These are phyloP conservation scores for Drosophila setifemur DNA, from an alignment of 1,140 invertebrate genomes.

Conservation along the genomic window DNA sequence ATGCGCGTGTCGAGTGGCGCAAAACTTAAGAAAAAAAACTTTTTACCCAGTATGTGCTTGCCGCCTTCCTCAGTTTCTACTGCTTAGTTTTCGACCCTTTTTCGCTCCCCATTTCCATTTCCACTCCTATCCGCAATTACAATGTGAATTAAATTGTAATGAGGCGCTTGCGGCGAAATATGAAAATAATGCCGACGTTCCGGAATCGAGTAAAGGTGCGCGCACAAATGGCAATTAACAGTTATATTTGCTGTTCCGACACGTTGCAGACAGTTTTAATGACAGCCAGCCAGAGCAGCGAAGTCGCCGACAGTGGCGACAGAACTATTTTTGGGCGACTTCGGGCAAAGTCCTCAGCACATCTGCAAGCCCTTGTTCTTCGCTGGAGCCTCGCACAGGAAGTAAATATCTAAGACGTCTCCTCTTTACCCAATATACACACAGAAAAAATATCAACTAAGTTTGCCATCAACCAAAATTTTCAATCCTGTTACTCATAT, in stretches of 20 bases:
- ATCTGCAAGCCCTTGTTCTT: no score
- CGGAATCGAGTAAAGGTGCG: not conserved
- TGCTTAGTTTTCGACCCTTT: conserved; percentile 8
- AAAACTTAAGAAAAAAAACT: conserved; percentile 52
- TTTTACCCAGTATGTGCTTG: conserved; percentile 41
- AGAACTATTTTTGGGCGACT: conserved; percentile 64
- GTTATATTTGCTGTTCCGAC: conserved; percentile 73
- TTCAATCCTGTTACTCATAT: no score
- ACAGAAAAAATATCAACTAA: not conserved
- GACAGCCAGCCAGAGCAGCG: conserved; percentile 25
- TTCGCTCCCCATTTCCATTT: not conserved
- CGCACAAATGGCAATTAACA: conserved; percentile 74
- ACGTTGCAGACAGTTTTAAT: conserved; percentile 80
- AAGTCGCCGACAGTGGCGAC: conserved; percentile 26
- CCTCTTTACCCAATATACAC: not conserved
- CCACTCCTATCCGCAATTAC: conserved; percentile 53
- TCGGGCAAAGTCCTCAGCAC: not conserved
- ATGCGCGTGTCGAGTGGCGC: conserved; percentile 72
- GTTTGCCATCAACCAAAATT: no score
- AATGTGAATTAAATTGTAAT: conserved; percentile 81
- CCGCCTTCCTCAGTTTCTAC: not conserved
- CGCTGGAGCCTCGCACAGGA: conserved; percentile 24
- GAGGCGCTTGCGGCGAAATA: conserved; percentile 74
- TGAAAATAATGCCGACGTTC: conserved; percentile 58
- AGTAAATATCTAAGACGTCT: conserved; percentile 13